phyloP scores from a whole-genome alignment of 2,888 invertebrate genomes.

The Crematogaster levior region DNA sequence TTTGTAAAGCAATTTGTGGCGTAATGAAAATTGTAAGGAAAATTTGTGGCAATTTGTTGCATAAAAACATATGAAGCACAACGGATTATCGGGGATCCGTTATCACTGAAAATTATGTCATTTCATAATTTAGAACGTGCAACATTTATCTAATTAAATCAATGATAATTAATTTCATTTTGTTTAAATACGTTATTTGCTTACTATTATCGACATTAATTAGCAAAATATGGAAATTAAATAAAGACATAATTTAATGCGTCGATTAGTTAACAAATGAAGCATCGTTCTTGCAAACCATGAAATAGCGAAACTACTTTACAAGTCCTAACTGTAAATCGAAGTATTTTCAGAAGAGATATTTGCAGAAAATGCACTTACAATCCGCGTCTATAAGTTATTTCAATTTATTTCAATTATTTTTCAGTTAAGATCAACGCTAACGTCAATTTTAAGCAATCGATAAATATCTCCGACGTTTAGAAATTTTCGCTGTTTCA shows the following conservation, averaged over 20 bases:
- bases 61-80: not conserved
- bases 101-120: not conserved
- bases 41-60: not conserved
- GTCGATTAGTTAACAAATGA: not conserved
- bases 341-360: not conserved
- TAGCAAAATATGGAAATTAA: conserved; percentile 3
- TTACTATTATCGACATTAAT: not conserved
- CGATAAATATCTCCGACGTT: not conserved
- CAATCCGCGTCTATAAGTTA: not conserved
- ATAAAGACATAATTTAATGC: not conserved
- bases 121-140: not conserved
- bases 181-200: not conserved
- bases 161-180: conserved; percentile 24
- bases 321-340: not conserved
- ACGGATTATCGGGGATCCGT: not conserved
- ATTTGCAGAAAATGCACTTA: not conserved
- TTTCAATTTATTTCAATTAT: not conserved
- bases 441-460: conserved; percentile 9
- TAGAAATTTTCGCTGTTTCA: conserved; percentile 27
- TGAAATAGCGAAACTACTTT: not conserved
- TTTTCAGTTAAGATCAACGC: not conserved
- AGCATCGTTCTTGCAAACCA: not conserved
- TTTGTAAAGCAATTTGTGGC: too few relatives aligned
- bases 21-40: too few relatives aligned
- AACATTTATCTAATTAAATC: conserved; percentile 7